phyloP scores from a whole-genome alignment of 2,113 vertebrate species.

The Himantopus leucocephalus region DNA sequence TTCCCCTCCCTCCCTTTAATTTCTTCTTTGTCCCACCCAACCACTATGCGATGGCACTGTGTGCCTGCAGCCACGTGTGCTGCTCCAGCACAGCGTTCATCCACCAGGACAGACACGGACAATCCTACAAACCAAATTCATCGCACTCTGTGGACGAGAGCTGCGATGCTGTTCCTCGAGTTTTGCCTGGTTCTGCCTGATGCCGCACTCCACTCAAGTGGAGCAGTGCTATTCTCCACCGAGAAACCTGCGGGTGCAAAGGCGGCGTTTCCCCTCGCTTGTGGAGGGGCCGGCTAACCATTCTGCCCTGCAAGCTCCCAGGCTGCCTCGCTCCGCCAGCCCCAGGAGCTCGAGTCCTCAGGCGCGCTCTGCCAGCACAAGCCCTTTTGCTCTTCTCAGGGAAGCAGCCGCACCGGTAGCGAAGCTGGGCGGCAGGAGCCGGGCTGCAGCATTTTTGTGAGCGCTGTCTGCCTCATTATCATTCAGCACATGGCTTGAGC shows the following conservation, averaged over 20 bases:
- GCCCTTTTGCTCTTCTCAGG: background rate
- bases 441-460: background rate
- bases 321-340: background rate
- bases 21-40: background rate
- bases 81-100: background rate
- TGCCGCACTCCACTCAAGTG: background rate
- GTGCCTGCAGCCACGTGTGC: background rate
- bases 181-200: background rate
- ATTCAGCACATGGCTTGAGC: background rate
- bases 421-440: background rate
- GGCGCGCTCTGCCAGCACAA: background rate
- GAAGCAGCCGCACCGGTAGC: background rate
- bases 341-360: background rate
- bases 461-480: background rate
- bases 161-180: fast-evolving
- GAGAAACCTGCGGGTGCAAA: background rate
- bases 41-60: fast-evolving
- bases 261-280: fast-evolving
- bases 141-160: fast-evolving
- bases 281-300: fast-evolving
- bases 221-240: background rate
- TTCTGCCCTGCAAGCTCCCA: background rate
- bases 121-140: background rate
- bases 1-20: background rate
- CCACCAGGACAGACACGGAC: background rate